Conservation (phyloP, 2,888 invertebrate species). For the Diadegma fenestrale region DNA sequence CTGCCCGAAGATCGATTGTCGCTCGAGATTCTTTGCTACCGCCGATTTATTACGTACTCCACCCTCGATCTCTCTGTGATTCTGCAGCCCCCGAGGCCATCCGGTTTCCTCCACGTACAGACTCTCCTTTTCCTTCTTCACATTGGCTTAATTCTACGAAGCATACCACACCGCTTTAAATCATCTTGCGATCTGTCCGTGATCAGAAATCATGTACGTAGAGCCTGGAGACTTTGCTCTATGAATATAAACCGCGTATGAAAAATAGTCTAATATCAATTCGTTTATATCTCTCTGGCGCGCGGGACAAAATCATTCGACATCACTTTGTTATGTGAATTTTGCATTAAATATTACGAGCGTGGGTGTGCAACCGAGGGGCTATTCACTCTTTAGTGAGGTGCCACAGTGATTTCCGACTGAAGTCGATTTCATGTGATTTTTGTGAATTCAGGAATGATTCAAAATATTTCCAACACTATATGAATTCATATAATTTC, state of each 20-base stretch:
- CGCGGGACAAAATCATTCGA: slow-evolving; percentile 56
- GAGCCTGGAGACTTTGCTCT: slow-evolving; percentile 16
- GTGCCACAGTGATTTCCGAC: too few species aligned
- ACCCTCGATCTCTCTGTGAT: slow-evolving; percentile 70
- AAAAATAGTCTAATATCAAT: slow-evolving; percentile 62
- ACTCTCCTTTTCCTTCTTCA: slow-evolving; percentile 26
- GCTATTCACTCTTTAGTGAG: too few species aligned
- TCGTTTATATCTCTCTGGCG: slow-evolving; percentile 54
- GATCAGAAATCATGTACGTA: slow-evolving; percentile 61
- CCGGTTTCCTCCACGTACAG: slow-evolving; percentile 43
- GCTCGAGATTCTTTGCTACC: slow-evolving; percentile 78
- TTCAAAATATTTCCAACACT: too few species aligned
- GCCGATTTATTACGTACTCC: slow-evolving; percentile 73
- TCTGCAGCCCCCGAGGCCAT: slow-evolving; percentile 63
- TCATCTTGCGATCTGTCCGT: slow-evolving; percentile 66
- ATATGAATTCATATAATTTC: too few species aligned
- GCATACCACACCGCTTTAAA: slow-evolving; percentile 58
- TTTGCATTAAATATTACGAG: slow-evolving; percentile 48
- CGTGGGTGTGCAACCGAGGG: slow-evolving; percentile 52
- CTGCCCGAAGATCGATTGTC: slow-evolving; percentile 78
- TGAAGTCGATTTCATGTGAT: too few species aligned
- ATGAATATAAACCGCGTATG: neutral
- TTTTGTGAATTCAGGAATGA: too few species aligned
- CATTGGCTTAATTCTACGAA: slow-evolving; percentile 61
- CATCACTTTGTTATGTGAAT: slow-evolving; percentile 60